Base-by-base conservation (phyloP, 2,113 vertebrate species). In the Lethenteron camtschaticum region DNA sequence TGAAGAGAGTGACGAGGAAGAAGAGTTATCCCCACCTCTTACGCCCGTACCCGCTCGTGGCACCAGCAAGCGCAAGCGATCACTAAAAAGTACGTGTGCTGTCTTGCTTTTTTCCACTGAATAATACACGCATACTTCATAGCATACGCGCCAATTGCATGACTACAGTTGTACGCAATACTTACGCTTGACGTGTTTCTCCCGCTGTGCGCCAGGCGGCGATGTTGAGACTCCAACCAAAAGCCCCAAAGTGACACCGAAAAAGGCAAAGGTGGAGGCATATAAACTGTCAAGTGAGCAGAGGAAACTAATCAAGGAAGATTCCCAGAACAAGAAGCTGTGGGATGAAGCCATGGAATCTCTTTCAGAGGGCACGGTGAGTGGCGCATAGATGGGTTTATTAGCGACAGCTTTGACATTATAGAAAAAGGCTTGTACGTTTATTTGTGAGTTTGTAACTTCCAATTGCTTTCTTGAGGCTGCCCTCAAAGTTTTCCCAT, bases 341-440 rank as follows among this genome's bases (percentile, higher is more conserved):
- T 99, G 94, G 94, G 82, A 81, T 9, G 94, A 95, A 76, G 87
- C 89, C 71, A 81, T 88, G 68, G 75, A 77, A 69, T 84, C 85
- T 1, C 84, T 95, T 56, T 85, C 84, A 63, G 88, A 92, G 0
- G 89, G 89, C 20, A 87, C 87, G 76, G 90, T 94, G 78, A 59
- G 69, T n/a, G 57, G 20, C 20, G 68, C 9, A 16, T 8, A 4
- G 41, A 41, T 41, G 5, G 41, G 41, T 41, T 41, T 41, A 41
- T 41, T 41, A 41, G 41, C 6, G 41, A 41, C 41, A 41, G 41
- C 41, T 41, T 5, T 41, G 41, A 41, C 41, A 7, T 20, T 20
- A 20, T 41, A 41, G 41, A 41, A 41, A 41, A 41, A 41, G 41
- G 41, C 41, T 5, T 41, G 41, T 5, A 41, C 41, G 1, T 41